phyloP scores from a whole-genome alignment of 2,797 vertebrate species.

The Fistularia tabacaria region DNA sequence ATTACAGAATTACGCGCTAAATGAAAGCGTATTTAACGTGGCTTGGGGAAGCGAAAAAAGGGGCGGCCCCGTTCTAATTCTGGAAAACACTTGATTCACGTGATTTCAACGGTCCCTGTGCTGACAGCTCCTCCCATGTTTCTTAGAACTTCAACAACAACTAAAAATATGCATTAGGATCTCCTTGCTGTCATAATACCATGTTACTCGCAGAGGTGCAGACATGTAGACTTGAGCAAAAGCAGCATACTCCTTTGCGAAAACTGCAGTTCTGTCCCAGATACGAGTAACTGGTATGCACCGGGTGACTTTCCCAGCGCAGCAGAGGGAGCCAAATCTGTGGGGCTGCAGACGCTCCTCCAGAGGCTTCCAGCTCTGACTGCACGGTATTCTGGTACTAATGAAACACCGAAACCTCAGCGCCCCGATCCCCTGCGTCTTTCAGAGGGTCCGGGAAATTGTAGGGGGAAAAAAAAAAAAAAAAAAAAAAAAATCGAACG shows the following conservation, averaged over 20 bases:
- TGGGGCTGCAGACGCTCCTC: conserved; percentile 29
- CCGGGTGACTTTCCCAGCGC: conserved; percentile 19
- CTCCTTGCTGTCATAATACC: too few relatives aligned
- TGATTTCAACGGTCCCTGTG: too few relatives aligned
- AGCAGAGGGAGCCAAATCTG: conserved; percentile 59
- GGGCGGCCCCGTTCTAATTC: conserved; percentile 28
- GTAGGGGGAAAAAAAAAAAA: conserved; percentile 1
- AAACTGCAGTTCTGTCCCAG: background rate
- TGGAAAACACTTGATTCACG: conserved; percentile 11
- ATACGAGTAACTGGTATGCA: conserved; percentile 1
- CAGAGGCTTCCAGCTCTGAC: conserved; percentile 14
- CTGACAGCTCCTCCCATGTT: too few relatives aligned
- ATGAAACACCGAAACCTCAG: conserved; percentile 35
- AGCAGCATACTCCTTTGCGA: conserved; percentile 5
- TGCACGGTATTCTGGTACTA: conserved; percentile 6
- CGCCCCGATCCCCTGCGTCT: conserved; percentile 22
- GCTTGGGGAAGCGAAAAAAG: conserved; percentile 1
- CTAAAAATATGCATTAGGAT: too few relatives aligned
- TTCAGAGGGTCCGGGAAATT: conserved; percentile 3
- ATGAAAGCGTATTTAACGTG: too few relatives aligned
- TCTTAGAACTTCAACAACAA: too few relatives aligned
- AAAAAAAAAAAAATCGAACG: conserved; percentile 15
- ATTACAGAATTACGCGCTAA: too few relatives aligned
- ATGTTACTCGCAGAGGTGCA: background rate
- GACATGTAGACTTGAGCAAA: conserved; percentile 18